Conservation (phyloP, 2,797 vertebrate genomes). For the Platalea minor region DNA sequence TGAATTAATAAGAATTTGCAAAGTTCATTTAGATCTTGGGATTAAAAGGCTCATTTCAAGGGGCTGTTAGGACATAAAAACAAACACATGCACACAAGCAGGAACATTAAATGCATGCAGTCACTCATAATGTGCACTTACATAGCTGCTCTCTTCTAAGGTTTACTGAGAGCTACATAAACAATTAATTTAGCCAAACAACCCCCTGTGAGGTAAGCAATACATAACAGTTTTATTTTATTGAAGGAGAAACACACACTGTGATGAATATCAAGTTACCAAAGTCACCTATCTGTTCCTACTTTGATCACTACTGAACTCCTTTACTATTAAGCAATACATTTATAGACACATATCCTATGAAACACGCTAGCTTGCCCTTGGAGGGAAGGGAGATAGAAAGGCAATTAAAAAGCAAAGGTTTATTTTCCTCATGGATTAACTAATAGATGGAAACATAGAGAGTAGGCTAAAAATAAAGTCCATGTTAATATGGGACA, state of each 20-base stretch:
- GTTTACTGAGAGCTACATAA: not conserved
- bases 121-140: not conserved
- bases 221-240: not conserved
- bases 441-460: not conserved
- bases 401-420: not conserved
- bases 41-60: constrained; percentile 2
- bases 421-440: not conserved
- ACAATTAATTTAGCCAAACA: not conserved
- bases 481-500: not conserved
- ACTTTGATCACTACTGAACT: not conserved
- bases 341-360: not conserved
- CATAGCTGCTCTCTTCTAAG: not conserved
- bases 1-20: constrained; percentile 5
- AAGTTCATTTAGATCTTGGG: not conserved
- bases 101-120: not conserved
- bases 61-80: not conserved
- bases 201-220: not conserved
- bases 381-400: not conserved
- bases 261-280: not conserved
- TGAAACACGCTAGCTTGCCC: not conserved
- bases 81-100: not conserved
- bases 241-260: not conserved
- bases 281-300: not conserved
- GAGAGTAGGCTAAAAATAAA: not conserved
- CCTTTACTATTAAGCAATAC: not conserved